phyloP scores from a whole-genome alignment of 23 tunicate genomes.

The Pegea sp. region DNA sequence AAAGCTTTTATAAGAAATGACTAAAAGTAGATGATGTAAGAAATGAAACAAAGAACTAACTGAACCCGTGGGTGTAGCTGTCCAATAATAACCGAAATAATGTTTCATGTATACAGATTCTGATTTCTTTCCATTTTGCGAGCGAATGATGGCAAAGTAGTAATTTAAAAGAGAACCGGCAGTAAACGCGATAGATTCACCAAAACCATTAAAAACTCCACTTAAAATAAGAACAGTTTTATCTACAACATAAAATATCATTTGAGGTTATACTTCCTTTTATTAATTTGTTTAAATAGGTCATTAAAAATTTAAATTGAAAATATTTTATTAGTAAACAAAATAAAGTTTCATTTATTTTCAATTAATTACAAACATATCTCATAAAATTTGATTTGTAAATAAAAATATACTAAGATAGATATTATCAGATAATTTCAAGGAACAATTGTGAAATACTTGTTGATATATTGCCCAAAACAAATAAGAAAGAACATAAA shows the following conservation, averaged over 20 bases:
- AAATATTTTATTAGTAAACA: too few species aligned
- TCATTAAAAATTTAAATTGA: too few species aligned
- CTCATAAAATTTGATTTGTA: too few species aligned
- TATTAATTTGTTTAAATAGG: too few species aligned
- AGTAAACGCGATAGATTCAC: background rate
- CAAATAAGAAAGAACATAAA: background rate
- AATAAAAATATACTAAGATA: too few species aligned
- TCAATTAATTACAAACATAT: too few species aligned
- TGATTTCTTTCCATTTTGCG: background rate
- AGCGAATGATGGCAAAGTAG: background rate
- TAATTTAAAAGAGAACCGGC: background rate
- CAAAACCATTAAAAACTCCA: background rate
- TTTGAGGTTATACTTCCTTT: too few species aligned
- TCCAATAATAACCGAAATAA: constrained; percentile 1
- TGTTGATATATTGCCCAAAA: background rate
- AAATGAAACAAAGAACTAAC: background rate
- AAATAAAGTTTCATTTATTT: too few species aligned
- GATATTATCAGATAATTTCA: too few species aligned
- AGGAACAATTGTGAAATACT: too few species aligned
- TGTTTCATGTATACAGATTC: background rate
- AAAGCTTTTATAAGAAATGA: background rate
- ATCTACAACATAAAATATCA: background rate
- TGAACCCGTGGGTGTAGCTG: background rate
- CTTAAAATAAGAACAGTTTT: background rate
- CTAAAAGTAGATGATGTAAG: background rate